These are phyloP conservation scores for Micronycteris hirsuta DNA, from an alignment of 2,113 vertebrate species.

Conservation along the genomic window DNA sequence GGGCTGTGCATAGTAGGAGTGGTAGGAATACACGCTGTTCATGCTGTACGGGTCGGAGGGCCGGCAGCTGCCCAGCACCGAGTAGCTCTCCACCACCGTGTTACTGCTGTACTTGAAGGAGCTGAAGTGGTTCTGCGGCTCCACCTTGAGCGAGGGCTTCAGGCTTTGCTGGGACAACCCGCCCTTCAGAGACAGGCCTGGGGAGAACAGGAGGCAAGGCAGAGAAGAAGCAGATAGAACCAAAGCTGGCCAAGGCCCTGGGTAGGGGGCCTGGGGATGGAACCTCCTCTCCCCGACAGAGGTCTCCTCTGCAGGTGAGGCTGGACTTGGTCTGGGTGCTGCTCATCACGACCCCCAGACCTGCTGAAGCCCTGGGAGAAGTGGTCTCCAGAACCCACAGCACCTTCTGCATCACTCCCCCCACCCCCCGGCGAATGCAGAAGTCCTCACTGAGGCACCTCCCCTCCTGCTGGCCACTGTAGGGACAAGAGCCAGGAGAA, in stretches of 20 bases:
- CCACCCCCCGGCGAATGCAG: rapidly evolving
- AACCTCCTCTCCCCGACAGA: background rate
- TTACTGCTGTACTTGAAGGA: constrained; percentile 87
- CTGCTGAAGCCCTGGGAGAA: background rate
- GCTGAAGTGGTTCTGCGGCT: constrained; percentile 84
- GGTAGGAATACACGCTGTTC: constrained; percentile 90
- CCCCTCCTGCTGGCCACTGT: background rate
- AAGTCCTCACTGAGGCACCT: background rate
- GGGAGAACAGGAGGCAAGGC: background rate
- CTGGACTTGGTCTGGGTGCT: rapidly evolving
- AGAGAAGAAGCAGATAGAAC: background rate
- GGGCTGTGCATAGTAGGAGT: constrained; percentile 96
- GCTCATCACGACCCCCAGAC: background rate
- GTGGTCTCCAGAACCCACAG: background rate
- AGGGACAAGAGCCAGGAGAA: background rate
- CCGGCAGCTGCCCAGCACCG: constrained; percentile 86
- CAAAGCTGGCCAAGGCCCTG: background rate
- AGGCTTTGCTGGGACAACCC: constrained; percentile 86
- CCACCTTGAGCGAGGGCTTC: constrained; percentile 91
- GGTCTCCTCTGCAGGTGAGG: background rate
- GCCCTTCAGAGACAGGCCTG: constrained; percentile 79
- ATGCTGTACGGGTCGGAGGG: constrained; percentile 91
- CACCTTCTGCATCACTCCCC: background rate
- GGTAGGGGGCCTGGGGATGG: background rate
- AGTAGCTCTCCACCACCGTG: constrained; percentile 87